Evolutionary conservation across 2,113 vertebrate genomes (phyloP), one percentile per base, ranked within the genome.

Genomic region (Tachysurus vachellii): DNA sequence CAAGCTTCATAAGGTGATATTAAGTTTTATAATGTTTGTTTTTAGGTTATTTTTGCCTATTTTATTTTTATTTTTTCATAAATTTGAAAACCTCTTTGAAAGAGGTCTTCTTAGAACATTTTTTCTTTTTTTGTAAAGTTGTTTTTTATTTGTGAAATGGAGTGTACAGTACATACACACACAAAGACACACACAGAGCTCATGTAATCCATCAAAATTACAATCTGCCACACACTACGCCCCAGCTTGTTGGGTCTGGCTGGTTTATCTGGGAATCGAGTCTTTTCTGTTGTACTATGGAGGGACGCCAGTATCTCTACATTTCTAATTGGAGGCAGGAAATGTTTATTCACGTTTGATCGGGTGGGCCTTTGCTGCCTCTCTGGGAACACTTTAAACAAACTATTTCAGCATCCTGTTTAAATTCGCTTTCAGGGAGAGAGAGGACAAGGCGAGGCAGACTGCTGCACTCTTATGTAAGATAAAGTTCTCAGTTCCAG

Each of bases 351-450:
- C 94, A 93, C 93, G 93, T 96, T 95, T 92, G 92, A 94, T 94
- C 95, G 96, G 96, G 95, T 96, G 96, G 96, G 94, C 94, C 93
- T 93, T 88, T 93, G 93, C 92, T 92, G 90, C 92, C 94, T 93
- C 94, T 95, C 94, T 94, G 93, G 93, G 94, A 94, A 94, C 94
- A 95, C 96, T 90, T 96, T 96, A 97, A 97, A 97, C 95, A 97
- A 97, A 96, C 95, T 94, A 91, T 95, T 96, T 95, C 85, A 92
- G 93, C 95, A 95, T 97, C 96, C 96, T 96, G 95, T 98, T 96
- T 96, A 96, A 96, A 95, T 95, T 95, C 89, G 80, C 91, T 90
- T 91, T 91, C 90, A 91, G 89, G 21, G 77, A 85, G 81, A 80
- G 64, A 70, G 80, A 90, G 76, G 82, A 89, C 85, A 14, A 89